Base-by-base conservation (phyloP, 1,140 invertebrate genomes). In the Euborellia annulipes region DNA sequence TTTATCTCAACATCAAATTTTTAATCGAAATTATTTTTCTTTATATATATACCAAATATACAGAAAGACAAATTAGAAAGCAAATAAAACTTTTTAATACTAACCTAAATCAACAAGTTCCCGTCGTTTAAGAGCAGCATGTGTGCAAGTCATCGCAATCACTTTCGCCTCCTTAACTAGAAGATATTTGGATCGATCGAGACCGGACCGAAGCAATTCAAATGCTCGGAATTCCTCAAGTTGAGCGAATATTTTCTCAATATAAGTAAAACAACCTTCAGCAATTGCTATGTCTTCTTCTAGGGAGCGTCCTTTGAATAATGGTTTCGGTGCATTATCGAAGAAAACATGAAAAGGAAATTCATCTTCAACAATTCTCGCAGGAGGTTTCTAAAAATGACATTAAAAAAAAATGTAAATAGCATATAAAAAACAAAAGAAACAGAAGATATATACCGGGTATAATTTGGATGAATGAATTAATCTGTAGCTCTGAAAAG, bases 131-230 rank as follows among this genome's bases (percentile, higher is more conserved):
- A 99, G 69, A 1, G 95, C 96, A 13, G 96, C 95, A 65, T 99
- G 96, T 0, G 96, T 99, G 71, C 96, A 99, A 1, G 96, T 99
- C 96, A 99, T 99, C 2, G 96, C 96, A 54, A 99, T 98, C 20
- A 99, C 96, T 68, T 98, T 98, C 0, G 95, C 95, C 66, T 99
- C 96, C 62, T 97, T 97, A 0, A 98, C 92, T 1, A 98, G 64
- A 13, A 99, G 67, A 64, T 99, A 99, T 50, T 95, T 88, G 0
- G 92, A 91, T 40, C 94, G 70, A 63, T 98, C 96, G 8, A 93
- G 63, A 3, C 95, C 95, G 50, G 88, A 95, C 22, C 96, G 71
- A 2, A 98, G 63, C 3, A 98, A 64, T 63, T 99, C 96, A 68
- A 99, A 99, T 0, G 96, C 93, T 44, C 93, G 72, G 57, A 98